Evolutionary conservation across 1,140 invertebrate species (phyloP), one percentile per base, ranked within the genome.

Genomic region (Drosophila santomea): DNA sequence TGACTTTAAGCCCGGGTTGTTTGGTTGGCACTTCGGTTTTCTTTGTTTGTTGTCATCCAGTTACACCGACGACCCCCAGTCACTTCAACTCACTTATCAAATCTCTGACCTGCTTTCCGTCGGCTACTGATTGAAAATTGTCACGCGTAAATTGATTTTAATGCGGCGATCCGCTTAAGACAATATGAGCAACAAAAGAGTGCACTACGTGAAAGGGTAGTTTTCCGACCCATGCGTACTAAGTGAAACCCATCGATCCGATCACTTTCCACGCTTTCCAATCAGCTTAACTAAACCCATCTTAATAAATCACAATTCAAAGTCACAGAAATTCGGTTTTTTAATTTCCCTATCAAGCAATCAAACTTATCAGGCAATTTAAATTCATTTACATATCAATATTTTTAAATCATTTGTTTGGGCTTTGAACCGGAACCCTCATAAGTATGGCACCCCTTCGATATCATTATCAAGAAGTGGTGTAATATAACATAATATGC

Each of bases 121-220:
- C 63, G 25, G 55, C 55, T 35, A 15, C 62, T 84, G 80, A 83
- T 84, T 83, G 80, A 84, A 75, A 83, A 84, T 79, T 83, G 80
- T 79, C 71, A 74, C 60, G 78, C 59, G 56, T 84, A 71, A 84
- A 83, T 83, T 82, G 75, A 62, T 83, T 82, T 61, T 59, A 83
- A 82, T 74, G 61, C 58, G 60, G 74, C 79, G 64, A 61, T 54
- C 44, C 52, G 64, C 64, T 79, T 52, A 78, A 78, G 41, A 69
- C 51, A 75, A 59, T 52, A 39, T 71, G 50, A 43, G 59, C 35
- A 66, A 35, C 17, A 12, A 10, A 41, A 11, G 25, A 36, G 11
- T 55, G 58, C 51, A 38, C 32, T 25, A 15, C 23, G 12, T 7
- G 2, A 20, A n/a, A 14, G 15, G 8, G 35, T 23, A n/a, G 11